Base-by-base conservation (phyloP, 2,113 vertebrate species). In the Strix aluco region DNA sequence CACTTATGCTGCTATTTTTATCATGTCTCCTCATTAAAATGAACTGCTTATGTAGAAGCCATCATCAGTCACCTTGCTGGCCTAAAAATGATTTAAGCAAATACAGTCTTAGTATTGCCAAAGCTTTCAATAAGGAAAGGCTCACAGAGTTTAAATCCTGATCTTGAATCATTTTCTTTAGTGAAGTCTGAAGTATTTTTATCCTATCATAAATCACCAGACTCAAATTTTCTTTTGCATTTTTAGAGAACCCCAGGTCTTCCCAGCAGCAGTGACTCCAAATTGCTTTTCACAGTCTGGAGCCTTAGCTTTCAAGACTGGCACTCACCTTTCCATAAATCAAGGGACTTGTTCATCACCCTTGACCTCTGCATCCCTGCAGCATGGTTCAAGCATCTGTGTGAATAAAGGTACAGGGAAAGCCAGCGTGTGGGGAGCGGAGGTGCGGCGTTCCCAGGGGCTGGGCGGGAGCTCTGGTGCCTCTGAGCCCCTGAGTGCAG, bases 121-220 rank as follows among this genome's bases (percentile, higher is more conserved):
- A 83, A 93, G n/a, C 8, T 54, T 80, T 82, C 32, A 25, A 7
- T n/a, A 66, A 73, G 40, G 46, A 81, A 66, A 40, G 20, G 21
- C 59, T 91, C 32, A 18, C 2, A 49, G 66, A 71, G 16, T 51
- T 91, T 67, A 78, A 94, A 78, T 73, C 16, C 27, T 49, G 38
- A 55, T 78, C 29, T 71, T 65, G 16, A 75, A 86, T 34, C 8
- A 4, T 65, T 89, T 67, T 8, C 29, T 69, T 73, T 70, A 58
- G 46, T 62, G 55, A 82, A 85, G 11, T 42, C 52, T 65, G 58
- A 94, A 77, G 58, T 80, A 36, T 88, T 95, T 92, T 90, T 89
- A 30, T 67, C 38, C 9, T 34, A 1, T 71, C 17, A 26, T 58
- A 71, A 83, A 74, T 88, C 49, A 67, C 15, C 65, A 26, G 66